Evolutionary conservation across 2,113 vertebrate genomes (phyloP), one percentile per base, ranked within the genome.

Genomic region (Datnioides undecimradiatus): DNA sequence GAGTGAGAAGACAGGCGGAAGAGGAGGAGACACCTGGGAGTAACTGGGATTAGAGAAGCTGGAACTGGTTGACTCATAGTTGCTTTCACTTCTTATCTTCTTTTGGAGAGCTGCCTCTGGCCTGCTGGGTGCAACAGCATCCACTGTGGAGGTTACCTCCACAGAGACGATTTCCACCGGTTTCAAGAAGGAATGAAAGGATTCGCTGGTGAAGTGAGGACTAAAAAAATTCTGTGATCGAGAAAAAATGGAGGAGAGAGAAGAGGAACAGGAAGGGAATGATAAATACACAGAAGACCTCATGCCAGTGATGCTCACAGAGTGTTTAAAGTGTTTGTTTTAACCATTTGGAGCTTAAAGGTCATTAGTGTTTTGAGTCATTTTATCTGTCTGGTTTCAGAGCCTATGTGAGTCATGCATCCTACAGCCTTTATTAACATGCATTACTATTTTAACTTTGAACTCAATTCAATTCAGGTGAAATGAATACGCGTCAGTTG

Each of bases 11-110:
- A 65, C 19, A 33, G 69, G 62, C 9, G 55, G 49, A 59, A 19
- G 14, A 52, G 69, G 40, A 52, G 69, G 40, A 54, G 69, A 82
- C 23, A 79, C 5, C 2, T 88, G 41, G 19, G 93, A 89, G 79
- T 93, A 92, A 31, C n/a, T 92, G 21, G 87, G 91, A 63, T 94
- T 93, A 66, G 87, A 86, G 85, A 93, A 94, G 67, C 65, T 57
- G 51, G 91, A 90, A 19, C 25, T 59, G 63, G 46, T 80, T 0
- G 69, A 73, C 5, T 74, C 52, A 7, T 12, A 3, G 36, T 7
- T 45, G 6, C 11, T 10, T 2, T 67, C 40, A 0, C 10, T 73
- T 4, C 14, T 36, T 2, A 77, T 71, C 43, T 36, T 48, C 62
- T 78, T 69, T 0, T 3, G 41, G 14, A 79, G 49, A 0, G 25